Evolutionary conservation across 2,113 vertebrate genomes (phyloP), one percentile per base, ranked within the genome.

Genomic region (Silurus asotus): DNA sequence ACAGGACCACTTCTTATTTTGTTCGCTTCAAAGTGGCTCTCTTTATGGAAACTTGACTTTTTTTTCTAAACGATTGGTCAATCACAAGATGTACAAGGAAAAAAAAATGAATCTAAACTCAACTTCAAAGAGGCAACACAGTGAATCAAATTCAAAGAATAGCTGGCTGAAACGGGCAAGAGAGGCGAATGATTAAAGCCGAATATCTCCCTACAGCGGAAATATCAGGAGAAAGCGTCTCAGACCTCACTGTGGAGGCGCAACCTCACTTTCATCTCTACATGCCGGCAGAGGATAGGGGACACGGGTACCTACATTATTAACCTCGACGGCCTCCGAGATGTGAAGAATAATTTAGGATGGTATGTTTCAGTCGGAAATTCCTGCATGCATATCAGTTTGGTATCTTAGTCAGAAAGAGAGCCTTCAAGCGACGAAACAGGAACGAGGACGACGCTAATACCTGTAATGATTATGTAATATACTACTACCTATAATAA

Each of bases 101-200:
- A 75, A 49, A 82, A 86, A 85, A 75, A 64, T 75, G 82, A 89
- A 87, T 49, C 78, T 84, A 86, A 89, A 87, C 87, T 79, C 45
- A 81, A 92, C 89, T 90, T 92, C 90, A 92, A 92, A 91, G 91
- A 87, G 49, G 84, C 85, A 85, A 74, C 64, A 81, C 61, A 84
- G 87, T 90, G 90, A 89, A 84, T 91, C 92, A 88, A 90, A 92
- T 92, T 90, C 85, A 62, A 75, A 87, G 79, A 85, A 88, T 76
- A 56, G 81, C 67, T 23, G 75, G 83, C 19, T 85, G 83, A 88
- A 89, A 88, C 79, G 72, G 87, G 87, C 80, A 81, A 58, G 87
- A 70, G 87, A 82, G 86, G 81, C 25, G n/a, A 67, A 82, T 89
- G 91, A 91, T 89, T 91, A 89, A 91, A 90, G 86, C 84, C 82